Percentiles rank a stretch among this genome's conserved stretches.
phyloP scores from a whole-genome alignment of 1,140 invertebrate species.

The Lepidurus couesii region DNA sequence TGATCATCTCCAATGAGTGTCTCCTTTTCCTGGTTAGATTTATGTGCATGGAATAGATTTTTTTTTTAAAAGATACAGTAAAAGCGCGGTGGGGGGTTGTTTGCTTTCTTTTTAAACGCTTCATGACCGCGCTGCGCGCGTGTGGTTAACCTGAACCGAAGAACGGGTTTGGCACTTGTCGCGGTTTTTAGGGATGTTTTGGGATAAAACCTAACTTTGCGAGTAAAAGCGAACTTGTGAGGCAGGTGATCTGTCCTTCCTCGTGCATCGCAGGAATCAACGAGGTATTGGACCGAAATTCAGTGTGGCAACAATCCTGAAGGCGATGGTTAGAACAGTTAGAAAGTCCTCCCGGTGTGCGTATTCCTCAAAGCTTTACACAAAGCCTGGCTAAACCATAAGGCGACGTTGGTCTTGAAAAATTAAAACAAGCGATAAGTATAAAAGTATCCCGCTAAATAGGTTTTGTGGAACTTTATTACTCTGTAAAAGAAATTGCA shows the following conservation, averaged over 20 bases:
- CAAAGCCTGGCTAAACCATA: neutral
- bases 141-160: no score
- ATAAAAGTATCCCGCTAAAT: neutral
- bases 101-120: no score
- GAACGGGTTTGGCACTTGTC: no score
- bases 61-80: no score
- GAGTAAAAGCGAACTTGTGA: neutral
- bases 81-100: no score
- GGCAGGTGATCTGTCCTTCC: neutral
- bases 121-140: no score
- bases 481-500: neutral
- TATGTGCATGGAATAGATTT: no score
- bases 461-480: neutral
- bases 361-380: neutral
- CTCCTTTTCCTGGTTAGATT: no score
- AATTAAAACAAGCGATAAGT: neutral
- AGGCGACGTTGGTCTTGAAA: neutral
- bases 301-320: neutral
- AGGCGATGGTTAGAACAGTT: neutral
- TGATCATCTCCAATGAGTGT: no score
- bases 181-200: neutral
- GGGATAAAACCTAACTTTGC: neutral
- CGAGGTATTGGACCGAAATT: neutral
- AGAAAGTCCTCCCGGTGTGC: neutral
- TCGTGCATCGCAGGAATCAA: neutral